These are phyloP conservation scores for Gymnogyps californianus DNA, from an alignment of 2,113 vertebrate genomes.

Conservation along the genomic window DNA sequence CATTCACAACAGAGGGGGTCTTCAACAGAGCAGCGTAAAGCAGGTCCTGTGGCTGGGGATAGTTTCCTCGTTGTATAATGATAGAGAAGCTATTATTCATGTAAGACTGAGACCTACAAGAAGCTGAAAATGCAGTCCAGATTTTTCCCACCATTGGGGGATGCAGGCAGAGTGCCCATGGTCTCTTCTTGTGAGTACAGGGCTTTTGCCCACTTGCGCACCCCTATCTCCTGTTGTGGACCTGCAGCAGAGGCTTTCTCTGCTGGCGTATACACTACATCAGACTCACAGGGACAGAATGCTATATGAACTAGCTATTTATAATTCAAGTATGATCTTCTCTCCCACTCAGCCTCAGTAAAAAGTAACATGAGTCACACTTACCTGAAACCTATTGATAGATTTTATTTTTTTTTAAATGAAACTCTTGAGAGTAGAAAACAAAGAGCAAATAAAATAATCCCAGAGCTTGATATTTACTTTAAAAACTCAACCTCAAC, in stretches of 20 bases:
- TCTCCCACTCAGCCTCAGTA: background rate
- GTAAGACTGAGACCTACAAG: background rate
- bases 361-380: background rate
- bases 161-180: fast-evolving
- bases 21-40: background rate
- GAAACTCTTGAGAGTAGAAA: background rate
- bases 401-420: background rate
- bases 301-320: background rate
- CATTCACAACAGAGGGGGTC: background rate
- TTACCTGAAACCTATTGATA: background rate
- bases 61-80: background rate
- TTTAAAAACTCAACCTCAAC: background rate
- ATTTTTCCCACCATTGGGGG: no score
- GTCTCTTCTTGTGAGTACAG: background rate
- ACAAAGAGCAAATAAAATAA: background rate
- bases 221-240: background rate
- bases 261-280: background rate
- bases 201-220: background rate
- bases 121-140: background rate
- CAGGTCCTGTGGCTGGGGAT: background rate
- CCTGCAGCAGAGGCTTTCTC: background rate
- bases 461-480: background rate
- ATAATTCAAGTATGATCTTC: background rate
- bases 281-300: background rate
- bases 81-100: background rate